Evolutionary conservation across 2,797 vertebrate species (phyloP).

Genomic region (Anguilla marmorata): DNA sequence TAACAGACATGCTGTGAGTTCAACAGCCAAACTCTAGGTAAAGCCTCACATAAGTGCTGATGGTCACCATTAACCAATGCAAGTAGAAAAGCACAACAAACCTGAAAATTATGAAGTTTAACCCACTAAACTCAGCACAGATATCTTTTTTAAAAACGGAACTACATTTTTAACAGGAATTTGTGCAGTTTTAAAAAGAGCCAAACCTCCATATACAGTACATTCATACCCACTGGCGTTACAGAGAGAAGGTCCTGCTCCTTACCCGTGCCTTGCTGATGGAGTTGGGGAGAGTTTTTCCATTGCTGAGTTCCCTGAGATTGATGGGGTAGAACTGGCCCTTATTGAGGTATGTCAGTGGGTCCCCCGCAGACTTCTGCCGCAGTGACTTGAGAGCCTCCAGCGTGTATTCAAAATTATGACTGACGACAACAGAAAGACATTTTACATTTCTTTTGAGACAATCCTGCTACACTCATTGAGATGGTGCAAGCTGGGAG

Average conservation of each 20-base stretch:
- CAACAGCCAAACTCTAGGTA: neutral
- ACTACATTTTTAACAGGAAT: neutral
- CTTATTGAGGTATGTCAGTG: slow-evolving; percentile 98
- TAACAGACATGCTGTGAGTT: neutral
- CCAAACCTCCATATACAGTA: neutral
- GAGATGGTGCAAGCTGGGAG: neutral
- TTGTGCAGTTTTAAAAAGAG: neutral
- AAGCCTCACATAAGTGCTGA: neutral
- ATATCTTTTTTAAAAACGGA: neutral
- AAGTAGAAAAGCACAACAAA: neutral
- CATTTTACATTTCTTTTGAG: neutral
- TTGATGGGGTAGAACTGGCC: slow-evolving; percentile 97
- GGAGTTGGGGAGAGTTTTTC: slow-evolving; percentile 87
- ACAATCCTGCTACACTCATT: neutral
- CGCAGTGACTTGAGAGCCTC: slow-evolving; percentile 96
- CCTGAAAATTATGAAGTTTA: neutral
- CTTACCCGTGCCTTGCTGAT: slow-evolving; percentile 98
- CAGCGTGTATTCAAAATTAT: slow-evolving; percentile 94
- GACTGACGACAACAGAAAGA: slow-evolving; percentile 68
- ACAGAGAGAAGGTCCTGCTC: slow-evolving; percentile 46
- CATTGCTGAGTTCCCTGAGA: slow-evolving; percentile 85
- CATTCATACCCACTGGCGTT: neutral
- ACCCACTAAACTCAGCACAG: neutral
- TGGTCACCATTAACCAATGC: neutral
- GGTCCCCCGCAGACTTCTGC: slow-evolving; percentile 96